phyloP scores from a whole-genome alignment of 2,797 vertebrate species.

The Brachyrhaphis roseni region DNA sequence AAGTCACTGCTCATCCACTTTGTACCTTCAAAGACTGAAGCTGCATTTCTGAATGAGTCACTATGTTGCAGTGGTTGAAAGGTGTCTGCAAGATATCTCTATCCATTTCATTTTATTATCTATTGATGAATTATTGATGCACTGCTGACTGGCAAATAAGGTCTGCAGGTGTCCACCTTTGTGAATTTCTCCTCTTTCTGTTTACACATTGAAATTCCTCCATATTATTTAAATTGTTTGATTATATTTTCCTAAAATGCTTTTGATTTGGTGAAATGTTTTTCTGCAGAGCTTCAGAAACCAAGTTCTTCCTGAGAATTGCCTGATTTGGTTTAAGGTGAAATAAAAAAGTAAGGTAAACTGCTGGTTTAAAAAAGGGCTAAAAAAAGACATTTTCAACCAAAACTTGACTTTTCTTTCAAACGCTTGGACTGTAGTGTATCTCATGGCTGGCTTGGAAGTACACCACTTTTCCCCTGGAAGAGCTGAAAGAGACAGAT shows the following conservation, averaged over 20 bases:
- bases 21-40: neutral
- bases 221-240: neutral
- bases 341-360: no score
- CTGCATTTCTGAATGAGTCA: neutral
- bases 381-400: neutral
- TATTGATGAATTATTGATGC: neutral
- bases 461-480: neutral
- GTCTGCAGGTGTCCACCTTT: neutral
- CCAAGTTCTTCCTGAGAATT: neutral
- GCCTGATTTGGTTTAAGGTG: neutral
- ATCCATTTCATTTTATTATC: neutral
- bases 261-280: neutral
- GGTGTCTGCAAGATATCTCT: neutral
- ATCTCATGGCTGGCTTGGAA: neutral
- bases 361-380: neutral
- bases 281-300: neutral
- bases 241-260: neutral
- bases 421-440: neutral
- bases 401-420: neutral
- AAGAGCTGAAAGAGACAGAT: neutral
- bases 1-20: neutral
- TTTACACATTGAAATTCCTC: neutral
- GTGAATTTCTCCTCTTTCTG: neutral
- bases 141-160: neutral
- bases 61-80: neutral